These are phyloP conservation scores for Argyra leucocephala DNA, from an alignment of 2,888 invertebrate species.

Conservation along the genomic window DNA sequence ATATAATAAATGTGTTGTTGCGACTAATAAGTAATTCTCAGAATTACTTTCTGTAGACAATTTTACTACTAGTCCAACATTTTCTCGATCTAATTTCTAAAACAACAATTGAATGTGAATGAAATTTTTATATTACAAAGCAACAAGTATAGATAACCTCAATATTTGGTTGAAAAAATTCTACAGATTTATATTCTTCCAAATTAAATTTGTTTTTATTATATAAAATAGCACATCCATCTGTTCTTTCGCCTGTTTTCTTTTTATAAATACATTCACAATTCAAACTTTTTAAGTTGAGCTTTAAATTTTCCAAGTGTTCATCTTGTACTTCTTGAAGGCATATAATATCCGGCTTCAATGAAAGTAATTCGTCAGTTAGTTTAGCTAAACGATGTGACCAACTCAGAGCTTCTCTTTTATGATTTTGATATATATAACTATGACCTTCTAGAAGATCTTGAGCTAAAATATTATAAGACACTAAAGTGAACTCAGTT, in stretches of 20 bases:
- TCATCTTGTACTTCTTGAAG: conserved; percentile 81
- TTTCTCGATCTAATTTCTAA: conserved; percentile 68
- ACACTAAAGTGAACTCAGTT: conserved; percentile 56
- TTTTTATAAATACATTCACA: conserved; percentile 72
- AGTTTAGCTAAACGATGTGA: conserved; percentile 50
- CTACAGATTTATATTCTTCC: conserved; percentile 57
- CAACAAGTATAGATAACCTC: conserved; percentile 18
- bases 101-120: conserved; percentile 9
- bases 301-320: conserved; percentile 49
- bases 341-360: conserved; percentile 46
- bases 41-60: conserved; percentile 50
- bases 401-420: conserved; percentile 57
- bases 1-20: conserved; percentile 89
- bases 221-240: conserved; percentile 88
- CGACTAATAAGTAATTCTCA: conserved; percentile 58
- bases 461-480: conserved; percentile 85
- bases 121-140: conserved; percentile 9
- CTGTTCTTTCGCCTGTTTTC: conserved; percentile 66
- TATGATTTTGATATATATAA: conserved; percentile 57
- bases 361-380: conserved; percentile 44
- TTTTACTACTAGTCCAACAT: conserved; percentile 74
- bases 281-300: conserved; percentile 45
- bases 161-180: conserved; percentile 49
- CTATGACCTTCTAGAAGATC: conserved; percentile 61
- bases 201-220: conserved; percentile 57